Base-by-base conservation (phyloP, 92 coral and sea anemone species). In the Actinernus sp. region DNA sequence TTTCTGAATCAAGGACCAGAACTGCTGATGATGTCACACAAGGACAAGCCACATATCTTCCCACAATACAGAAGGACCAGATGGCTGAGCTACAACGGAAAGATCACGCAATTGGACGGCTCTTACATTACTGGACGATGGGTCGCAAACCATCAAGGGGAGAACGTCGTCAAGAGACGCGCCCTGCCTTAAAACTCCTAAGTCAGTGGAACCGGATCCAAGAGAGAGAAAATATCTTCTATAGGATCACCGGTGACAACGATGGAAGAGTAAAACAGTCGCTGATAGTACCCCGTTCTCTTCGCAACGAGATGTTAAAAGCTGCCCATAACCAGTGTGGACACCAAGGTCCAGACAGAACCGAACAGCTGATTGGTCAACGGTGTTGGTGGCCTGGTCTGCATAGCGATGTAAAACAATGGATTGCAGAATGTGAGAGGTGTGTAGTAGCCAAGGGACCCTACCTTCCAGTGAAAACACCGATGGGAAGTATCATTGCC, bases 361-460 rank as follows among this genome's bases (percentile, higher is more conserved):
- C 85, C 0, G 81, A 70, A 28, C 66, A 57, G 28, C 64, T 84
- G 8, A 36, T 83, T 19, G 37, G 80, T 4, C 21, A 41, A 54
- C 44, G 74, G 21, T 83, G 85, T 22, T 77, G 77, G 85, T 84
- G 90, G 85, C 81, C 71, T 24, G 85, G 85, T 2, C 30, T 76
- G 61, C 59, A 70, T 27, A 59, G 46, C 14, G 91, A 84, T 37
- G 76, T 81, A 30, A 64, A 77, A 26, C 55, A 23, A 36, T 77
- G 79, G 64, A 27, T 84, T 20, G 23, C 74, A 1, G 41, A 84
- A 40, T 84, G 91, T 13, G 66, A 82, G 50, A 47, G 83, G 1
- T 74, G 83, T 58, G 65, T 49, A 14, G 54, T 82, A 18, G 85
- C 85, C 37, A 84, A 77, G 38, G 76, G 84, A 19, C 74, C 85